Base-by-base conservation (phyloP, 2,797 vertebrate genomes). In the Setipinna tenuifilis region DNA sequence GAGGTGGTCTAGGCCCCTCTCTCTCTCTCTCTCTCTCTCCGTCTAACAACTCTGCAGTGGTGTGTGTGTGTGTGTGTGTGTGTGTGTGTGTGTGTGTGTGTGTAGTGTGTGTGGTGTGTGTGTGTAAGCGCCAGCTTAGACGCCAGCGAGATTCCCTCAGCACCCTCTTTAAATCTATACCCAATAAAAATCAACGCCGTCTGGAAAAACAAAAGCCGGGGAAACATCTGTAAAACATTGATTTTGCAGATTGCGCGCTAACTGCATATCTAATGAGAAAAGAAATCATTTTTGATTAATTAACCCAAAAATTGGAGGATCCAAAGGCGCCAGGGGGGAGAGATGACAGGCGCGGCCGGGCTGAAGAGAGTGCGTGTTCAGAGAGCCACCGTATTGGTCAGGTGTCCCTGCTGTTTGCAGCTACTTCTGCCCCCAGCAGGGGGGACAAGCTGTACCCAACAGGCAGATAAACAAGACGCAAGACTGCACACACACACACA, bases 221-320 rank as follows among this genome's bases (percentile, higher is more conserved):
- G 92, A 94, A 95, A 95, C 95, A 95, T 96, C 95, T 96, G 95
- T 95, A 96, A 95, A 95, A 92, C 94, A 96, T 95, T 23, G 94
- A 95, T 96, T 93, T 89, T 90, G 93, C 93, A 95, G 93, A 95
- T 93, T 95, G 95, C 93, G 91, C 93, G 93, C 89, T 92, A 93
- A 91, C 90, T 92, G 94, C 94, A 96, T 95, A 92, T 93, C 93
- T 95, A 96, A 95, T 95, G 95, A 96, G 95, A 95, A 94, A 94
- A 96, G 90, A 96, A 96, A 96, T 96, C 94, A 95, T 96, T 96
- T 95, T 95, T 96, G 95, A 96, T 96, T 96, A 95, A 96, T 96
- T 96, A 95, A 95, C 94, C 93, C 89, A 94, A 95, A 95, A 95
- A 94, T 94, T 93, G 93, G 92, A 93, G 93, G 93, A 93, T 94